Evolutionary conservation across 2,888 invertebrate species (phyloP), one percentile per base, ranked within the genome.

Genomic region (Magallana nippona): DNA sequence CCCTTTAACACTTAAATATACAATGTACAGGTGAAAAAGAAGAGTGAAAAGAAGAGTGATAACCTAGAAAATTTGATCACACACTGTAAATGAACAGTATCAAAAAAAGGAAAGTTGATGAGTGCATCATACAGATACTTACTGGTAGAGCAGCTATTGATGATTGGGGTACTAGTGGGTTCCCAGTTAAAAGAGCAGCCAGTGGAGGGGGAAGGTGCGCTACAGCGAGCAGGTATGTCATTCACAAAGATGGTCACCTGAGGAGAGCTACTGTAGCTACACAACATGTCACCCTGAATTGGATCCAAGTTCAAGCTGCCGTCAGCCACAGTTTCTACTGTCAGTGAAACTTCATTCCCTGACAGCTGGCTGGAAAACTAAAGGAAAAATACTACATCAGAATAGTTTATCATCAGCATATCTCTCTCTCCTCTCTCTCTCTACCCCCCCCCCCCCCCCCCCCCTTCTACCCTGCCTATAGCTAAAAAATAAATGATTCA

Each of bases 141-240:
- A 27, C 71, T 15, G 15, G 27, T 11, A 27, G 32, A 22, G 71
- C 71, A 71, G 71, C 22, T 22, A 15, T 71, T 22, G 10, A 71
- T 71, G 22, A 88, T 89, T n/a, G 93, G 93, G 19, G 92, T 92
- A 22, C 81, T 84, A 2, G 79, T 82, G 2, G 83, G 80, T 1
- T 82, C 82, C 92, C 92, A 93, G 13, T 86, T 82, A 86, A 91
- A 92, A 32, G 86, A 86, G 79, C 93, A 93, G 84, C 90, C 87
- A 8, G 89, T 90, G 17, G 83, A 77, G 60, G 17, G 11, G 10
- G 27, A 92, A 85, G 89, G 85, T 10, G 88, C 90, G 19, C 83
- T 78, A 83, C 92, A 92, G 0, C 82, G 80, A 17, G 90, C 89
- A 1, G 92, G 92, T 13, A 93, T 89, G 19, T 87, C 87, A 86